Evolutionary conservation across 2,888 invertebrate genomes (phyloP).

Genomic region (Sisyra nigra): DNA sequence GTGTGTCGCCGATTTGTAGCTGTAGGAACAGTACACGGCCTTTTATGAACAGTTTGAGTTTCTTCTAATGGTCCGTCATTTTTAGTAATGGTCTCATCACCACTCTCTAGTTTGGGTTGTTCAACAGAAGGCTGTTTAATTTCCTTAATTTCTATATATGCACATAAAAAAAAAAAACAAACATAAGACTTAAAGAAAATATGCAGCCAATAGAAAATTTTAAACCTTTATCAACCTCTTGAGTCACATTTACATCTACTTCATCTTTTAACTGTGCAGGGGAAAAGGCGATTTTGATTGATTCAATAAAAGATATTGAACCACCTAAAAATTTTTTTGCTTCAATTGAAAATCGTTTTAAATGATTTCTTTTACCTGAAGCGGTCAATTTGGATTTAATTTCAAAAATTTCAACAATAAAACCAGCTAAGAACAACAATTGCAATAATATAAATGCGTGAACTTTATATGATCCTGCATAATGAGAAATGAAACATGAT

Average conservation of each 20-base stretch:
- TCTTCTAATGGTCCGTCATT: too few relatives aligned
- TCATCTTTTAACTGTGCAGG: constrained; percentile 14
- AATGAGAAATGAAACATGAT: constrained; percentile 57
- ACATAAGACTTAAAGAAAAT: neutral
- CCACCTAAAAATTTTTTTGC: constrained; percentile 14
- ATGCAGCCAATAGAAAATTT: neutral
- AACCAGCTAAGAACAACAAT: constrained; percentile 46
- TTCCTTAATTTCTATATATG: too few relatives aligned
- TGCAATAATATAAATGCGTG: constrained; percentile 54
- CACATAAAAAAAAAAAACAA: neutral
- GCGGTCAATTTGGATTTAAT: constrained; percentile 33
- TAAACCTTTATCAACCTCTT: neutral
- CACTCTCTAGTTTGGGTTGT: too few relatives aligned
- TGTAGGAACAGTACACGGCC: neutral
- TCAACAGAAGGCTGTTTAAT: too few relatives aligned
- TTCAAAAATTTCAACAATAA: constrained; percentile 42
- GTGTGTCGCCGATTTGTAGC: neutral
- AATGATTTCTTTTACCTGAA: constrained; percentile 31
- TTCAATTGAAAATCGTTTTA: too few relatives aligned
- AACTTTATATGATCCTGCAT: constrained; percentile 61
- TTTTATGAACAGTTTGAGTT: too few relatives aligned
- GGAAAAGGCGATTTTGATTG: constrained; percentile 18
- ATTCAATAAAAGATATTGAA: constrained; percentile 21
- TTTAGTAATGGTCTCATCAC: too few relatives aligned
- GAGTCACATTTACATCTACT: neutral